Conservation (phyloP, 2,113 vertebrate genomes). For the Cryptomyrus ogoouensis region DNA sequence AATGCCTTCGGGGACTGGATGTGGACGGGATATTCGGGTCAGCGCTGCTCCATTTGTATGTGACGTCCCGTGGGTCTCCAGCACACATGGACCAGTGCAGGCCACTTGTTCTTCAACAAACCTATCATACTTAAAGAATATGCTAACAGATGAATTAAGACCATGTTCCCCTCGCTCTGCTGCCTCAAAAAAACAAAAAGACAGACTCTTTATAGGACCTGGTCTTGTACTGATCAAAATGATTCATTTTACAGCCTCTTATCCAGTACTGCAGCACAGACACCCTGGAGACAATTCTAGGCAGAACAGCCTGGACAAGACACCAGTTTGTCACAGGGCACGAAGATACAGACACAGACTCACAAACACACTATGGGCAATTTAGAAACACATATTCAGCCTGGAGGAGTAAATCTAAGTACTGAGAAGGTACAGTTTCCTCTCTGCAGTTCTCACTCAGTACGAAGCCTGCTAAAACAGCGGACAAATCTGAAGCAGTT, state of each 20-base stretch:
- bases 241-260: neutral
- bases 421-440: neutral
- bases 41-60: constrained; percentile 66
- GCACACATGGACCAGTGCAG: constrained; percentile 55
- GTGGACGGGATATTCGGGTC: constrained; percentile 62
- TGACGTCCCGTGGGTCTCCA: constrained; percentile 50
- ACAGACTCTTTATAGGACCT: neutral
- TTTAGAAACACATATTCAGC: neutral
- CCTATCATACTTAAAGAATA: constrained; percentile 58
- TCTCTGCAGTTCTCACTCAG: neutral
- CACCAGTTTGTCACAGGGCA: neutral
- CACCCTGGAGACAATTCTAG: neutral
- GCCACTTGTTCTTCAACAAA: constrained; percentile 57
- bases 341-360: neutral
- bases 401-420: neutral
- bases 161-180: constrained; percentile 33
- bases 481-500: neutral
- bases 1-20: constrained; percentile 55
- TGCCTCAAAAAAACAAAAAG: neutral
- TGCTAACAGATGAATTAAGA: constrained; percentile 39
- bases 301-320: neutral
- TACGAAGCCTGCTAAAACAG: neutral
- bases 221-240: neutral
- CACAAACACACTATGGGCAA: neutral
- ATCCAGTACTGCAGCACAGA: neutral